These are phyloP conservation scores for Delia radicum DNA, from an alignment of 1,140 invertebrate genomes.

Conservation along the genomic window DNA sequence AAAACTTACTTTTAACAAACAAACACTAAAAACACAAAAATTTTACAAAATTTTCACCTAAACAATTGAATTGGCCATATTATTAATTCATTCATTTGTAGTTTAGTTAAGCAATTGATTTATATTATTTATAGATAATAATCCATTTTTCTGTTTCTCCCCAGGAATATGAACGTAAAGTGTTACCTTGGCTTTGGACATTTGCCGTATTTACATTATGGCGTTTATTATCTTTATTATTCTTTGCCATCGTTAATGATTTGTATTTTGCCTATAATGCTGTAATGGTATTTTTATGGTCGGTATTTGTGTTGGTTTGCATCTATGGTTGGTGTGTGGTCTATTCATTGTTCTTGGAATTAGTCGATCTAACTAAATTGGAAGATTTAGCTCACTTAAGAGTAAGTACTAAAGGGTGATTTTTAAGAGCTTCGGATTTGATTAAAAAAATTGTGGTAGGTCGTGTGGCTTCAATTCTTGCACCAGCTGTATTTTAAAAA, in stretches of 20 bases:
- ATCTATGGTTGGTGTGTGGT: conserved; percentile 85
- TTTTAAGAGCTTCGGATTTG: too few relatives aligned
- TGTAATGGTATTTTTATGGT: conserved; percentile 82
- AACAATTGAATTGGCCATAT: not conserved
- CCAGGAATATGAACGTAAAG: conserved; percentile 80
- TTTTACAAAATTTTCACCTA: not conserved
- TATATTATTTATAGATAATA: too few relatives aligned
- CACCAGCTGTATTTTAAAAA: too few relatives aligned
- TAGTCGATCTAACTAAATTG: conserved; percentile 82
- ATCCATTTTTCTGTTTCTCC: not conserved
- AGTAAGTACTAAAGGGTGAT: conserved; percentile 63
- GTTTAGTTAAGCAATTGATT: not conserved
- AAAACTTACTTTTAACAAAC: not conserved
- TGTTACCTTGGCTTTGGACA: conserved; percentile 81
- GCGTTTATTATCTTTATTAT: conserved; percentile 76
- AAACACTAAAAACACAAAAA: not conserved
- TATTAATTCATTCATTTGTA: not conserved
- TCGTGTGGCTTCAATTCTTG: too few relatives aligned
- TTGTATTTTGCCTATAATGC: conserved; percentile 89
- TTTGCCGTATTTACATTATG: conserved; percentile 80
- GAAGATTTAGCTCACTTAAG: conserved; percentile 89
- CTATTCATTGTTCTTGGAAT: conserved; percentile 85
- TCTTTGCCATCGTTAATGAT: conserved; percentile 87
- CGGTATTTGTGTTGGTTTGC: conserved; percentile 69
- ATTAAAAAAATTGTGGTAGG: too few relatives aligned